phyloP scores from a whole-genome alignment of 2,888 invertebrate species.

The Drosophila atripex region DNA sequence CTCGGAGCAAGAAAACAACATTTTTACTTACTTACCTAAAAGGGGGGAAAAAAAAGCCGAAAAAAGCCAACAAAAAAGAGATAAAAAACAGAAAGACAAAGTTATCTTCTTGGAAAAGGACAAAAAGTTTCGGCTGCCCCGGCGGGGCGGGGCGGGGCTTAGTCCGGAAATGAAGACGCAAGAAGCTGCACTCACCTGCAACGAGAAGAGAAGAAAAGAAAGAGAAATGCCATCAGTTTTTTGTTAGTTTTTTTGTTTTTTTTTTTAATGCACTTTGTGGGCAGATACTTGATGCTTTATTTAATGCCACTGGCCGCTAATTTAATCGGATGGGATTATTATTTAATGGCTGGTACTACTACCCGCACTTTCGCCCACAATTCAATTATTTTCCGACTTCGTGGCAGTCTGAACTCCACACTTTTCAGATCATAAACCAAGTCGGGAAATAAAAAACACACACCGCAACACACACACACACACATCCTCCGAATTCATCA shows the following conservation, averaged over 20 bases:
- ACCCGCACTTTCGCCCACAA: too few species aligned
- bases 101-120: slow-evolving; percentile 2
- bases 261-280: slow-evolving; percentile 34
- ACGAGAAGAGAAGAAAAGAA: slow-evolving; percentile 32
- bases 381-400: too few species aligned
- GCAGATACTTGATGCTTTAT: background rate
- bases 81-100: slow-evolving; percentile 20
- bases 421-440: background rate
- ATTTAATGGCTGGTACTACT: too few species aligned
- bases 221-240: background rate
- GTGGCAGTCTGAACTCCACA: too few species aligned
- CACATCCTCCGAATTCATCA: slow-evolving; percentile 17
- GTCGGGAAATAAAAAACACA: background rate
- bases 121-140: slow-evolving; percentile 31
- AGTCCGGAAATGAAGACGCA: slow-evolving; percentile 32
- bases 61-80: background rate
- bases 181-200: slow-evolving; percentile 65
- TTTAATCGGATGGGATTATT: slow-evolving; percentile 11
- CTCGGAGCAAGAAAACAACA: too few species aligned
- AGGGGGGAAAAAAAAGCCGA: too few species aligned
- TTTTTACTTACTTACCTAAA: slow-evolving; percentile 29
- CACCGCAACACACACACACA: background rate
- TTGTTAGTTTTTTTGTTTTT: slow-evolving; percentile 30
- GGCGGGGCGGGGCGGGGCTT: too few species aligned
- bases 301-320: slow-evolving; percentile 5